A percentile compares a stretch with the other conserved stretches of the same genome.
These are phyloP conservation scores for Lophura nycthemera DNA, from an alignment of 2,113 vertebrate species.

Conservation along the genomic window DNA sequence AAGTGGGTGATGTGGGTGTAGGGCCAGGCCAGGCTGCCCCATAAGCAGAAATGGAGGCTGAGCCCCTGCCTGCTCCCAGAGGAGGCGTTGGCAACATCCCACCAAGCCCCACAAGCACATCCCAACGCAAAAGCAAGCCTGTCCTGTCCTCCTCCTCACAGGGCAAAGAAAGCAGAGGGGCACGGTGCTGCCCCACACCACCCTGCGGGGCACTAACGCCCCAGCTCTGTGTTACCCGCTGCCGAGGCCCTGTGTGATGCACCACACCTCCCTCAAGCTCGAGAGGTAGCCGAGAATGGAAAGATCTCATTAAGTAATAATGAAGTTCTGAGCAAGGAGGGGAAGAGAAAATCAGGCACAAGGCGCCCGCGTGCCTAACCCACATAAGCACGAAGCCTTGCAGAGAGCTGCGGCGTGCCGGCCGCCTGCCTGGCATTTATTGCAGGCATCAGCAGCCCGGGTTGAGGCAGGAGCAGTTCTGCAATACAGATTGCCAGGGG, in stretches of 20 bases:
- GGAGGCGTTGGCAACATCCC: no score
- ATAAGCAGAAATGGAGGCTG: rapidly evolving
- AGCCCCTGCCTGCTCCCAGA: not conserved
- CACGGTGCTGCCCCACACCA: rapidly evolving
- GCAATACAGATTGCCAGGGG: not conserved
- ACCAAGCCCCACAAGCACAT: not conserved
- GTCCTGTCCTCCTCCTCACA: rapidly evolving
- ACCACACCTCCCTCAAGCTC: not conserved
- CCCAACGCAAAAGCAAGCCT: not conserved
- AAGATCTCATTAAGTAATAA: constrained; percentile 31
- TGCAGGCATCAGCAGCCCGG: no score
- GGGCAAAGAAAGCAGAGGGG: not conserved
- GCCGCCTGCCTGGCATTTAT: no score
- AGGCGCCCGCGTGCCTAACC: not conserved
- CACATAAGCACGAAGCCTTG: not conserved
- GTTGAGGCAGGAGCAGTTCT: no score
- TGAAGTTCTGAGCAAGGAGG: not conserved
- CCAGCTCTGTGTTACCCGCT: not conserved
- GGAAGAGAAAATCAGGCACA: not conserved
- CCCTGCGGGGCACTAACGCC: not conserved
- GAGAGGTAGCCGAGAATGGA: not conserved
- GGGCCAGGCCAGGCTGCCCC: not conserved
- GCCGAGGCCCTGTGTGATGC: not conserved
- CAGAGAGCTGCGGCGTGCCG: not conserved
- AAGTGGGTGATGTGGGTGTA: not conserved